Evolutionary conservation across 2,797 vertebrate genomes (phyloP).

Genomic region (Clamator glandarius): DNA sequence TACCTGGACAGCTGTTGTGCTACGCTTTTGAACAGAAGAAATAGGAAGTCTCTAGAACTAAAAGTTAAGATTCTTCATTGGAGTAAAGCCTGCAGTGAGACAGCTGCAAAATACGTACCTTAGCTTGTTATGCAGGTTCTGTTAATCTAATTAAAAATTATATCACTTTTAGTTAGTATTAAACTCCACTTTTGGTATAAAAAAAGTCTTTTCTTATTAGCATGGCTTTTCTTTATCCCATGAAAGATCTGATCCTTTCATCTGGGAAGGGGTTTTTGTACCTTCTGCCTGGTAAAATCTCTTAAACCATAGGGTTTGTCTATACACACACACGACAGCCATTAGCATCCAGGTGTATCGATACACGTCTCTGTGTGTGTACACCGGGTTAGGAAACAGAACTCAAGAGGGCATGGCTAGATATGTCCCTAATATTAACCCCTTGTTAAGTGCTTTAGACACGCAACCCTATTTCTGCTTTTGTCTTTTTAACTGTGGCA

Average conservation of each 20-base stretch:
- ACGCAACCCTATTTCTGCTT: background rate
- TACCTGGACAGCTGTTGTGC: background rate
- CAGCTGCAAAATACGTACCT: background rate
- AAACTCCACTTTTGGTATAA: background rate
- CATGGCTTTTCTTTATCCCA: background rate
- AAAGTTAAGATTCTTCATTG: background rate
- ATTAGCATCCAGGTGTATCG: accelerated
- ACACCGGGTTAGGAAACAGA: background rate
- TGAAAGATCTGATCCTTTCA: background rate
- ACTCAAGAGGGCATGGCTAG: background rate
- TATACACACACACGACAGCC: background rate
- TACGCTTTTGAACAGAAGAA: background rate
- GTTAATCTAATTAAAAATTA: slow-evolving; percentile 28
- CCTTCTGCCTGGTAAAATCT: background rate
- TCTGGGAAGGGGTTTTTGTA: background rate
- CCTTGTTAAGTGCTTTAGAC: background rate
- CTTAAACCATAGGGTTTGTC: background rate
- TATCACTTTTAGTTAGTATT: slow-evolving; percentile 21
- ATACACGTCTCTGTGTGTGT: background rate
- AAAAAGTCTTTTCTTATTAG: background rate
- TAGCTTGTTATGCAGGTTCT: background rate
- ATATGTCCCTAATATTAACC: background rate
- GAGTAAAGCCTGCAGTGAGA: background rate
- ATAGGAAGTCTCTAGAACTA: background rate
- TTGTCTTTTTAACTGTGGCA: background rate